Base-by-base conservation (phyloP, 2,888 invertebrate species). In the Eupeodes luniger region DNA sequence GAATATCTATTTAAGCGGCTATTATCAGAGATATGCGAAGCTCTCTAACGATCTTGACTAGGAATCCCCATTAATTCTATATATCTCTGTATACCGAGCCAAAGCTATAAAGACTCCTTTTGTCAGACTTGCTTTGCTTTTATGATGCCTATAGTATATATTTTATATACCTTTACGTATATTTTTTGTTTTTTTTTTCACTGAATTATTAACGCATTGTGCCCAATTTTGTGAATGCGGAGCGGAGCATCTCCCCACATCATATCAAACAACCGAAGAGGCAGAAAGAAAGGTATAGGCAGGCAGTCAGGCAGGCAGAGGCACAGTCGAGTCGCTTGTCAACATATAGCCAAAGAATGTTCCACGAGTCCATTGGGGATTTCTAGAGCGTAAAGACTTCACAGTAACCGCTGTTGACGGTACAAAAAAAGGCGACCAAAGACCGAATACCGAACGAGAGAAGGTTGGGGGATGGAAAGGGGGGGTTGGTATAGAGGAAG, bases 331-430 rank as follows among this genome's bases (percentile, higher is more conserved):
- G 16, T 69, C 14, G 66, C 12, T 59, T 44, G 49, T 44, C 61
- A 76, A 44, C 57, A 69, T 61, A 64, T 61, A 64, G 75, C 34
- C 75, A 75, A 27, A 85, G 88, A 85, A 74, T 72, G 59, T 78
- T 84, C 81, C 78, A 88, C 53, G 75, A 88, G 81, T 74, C 88
- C 85, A 81, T 88, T 88, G 88, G 81, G 88, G 47, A 19, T 78
- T 81, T 85, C 84, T 85, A 36, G 75, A 78, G 85, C 85, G 75
- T 74, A 75, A 85, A 76, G 47, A 55, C 67, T 72, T 64, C 51
- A 69, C 59, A 57, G 80, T 55, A 61, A 61, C 75, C 49, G 62
- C 75, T 51, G 36, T 49, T 62, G 75, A 75, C 61, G 62, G 12
- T 59, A 19, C 72, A 16, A 69, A 47, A 57, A 59, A 27, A 59